Base-by-base conservation (phyloP, 2,888 invertebrate species). In the Macrosiphum euphorbiae region DNA sequence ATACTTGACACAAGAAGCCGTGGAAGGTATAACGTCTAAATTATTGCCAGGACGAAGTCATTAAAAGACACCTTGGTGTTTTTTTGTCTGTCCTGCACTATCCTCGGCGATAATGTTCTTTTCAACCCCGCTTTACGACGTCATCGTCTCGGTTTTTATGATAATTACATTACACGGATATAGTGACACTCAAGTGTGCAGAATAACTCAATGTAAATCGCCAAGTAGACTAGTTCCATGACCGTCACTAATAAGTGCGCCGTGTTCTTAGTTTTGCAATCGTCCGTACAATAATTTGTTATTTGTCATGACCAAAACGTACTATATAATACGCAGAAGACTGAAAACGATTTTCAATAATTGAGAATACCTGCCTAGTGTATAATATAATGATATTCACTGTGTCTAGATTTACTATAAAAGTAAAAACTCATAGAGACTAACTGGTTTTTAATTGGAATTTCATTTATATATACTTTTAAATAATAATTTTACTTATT, bases 91-190 rank as follows among this genome's bases (percentile, higher is more conserved):
- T 61, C 52, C 88, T 41, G 41, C 26, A 78, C 47, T 44, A 52
- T 93, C 58, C 86, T 50, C 61, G 61, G 94, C 61, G 61, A 94
- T 86, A 90, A 90, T 50, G 84, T 85, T 89, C 8, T 85, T 90
- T 86, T 50, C 90, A 58, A 93, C 89, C 89, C 93, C 58, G 11
- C 90, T 94, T 94, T 90, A 94, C 94, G 94, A 94, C 94, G 90
- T 94, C 86, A 86, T 86, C 86, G 47, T 90, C 90, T 94, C n/a
- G 61, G 90, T 89, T 94, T 94, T 94, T 94, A 90, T 41, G 94
- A 90, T 67, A 90, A 90, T 93, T 85, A 90, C 85, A 85, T 90
- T 93, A 93, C 55, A 88, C 47, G 90, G 61, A 86, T 35, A 85
- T 28, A 61, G 90, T 52, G 86, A 94, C 93, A 85, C 86, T 85